Percentiles rank a stretch among this genome's conserved stretches.
Evolutionary conservation across 2,113 vertebrate genomes (phyloP).

Genomic region (Callocephalon fimbriatum): DNA sequence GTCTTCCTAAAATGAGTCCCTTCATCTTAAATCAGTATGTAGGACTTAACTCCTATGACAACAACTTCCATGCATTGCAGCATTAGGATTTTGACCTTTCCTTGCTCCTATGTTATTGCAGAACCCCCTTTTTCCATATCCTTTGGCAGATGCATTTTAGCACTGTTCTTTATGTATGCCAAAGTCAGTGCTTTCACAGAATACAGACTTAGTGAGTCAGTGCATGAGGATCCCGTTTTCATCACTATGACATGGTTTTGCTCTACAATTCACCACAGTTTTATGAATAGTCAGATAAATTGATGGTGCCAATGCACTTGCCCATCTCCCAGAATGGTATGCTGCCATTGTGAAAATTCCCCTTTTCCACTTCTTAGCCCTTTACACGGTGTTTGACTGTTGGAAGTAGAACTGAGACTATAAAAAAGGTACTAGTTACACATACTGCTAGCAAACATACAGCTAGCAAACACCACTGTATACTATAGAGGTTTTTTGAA

Average conservation of each 20-base stretch:
- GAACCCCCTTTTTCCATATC: neutral
- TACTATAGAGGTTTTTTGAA: neutral
- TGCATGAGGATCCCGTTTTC: neutral
- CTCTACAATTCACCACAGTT: neutral
- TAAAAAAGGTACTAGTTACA: neutral
- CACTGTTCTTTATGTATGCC: neutral
- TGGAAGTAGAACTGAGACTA: neutral
- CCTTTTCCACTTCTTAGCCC: neutral
- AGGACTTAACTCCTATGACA: neutral
- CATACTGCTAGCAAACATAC: neutral
- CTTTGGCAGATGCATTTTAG: neutral
- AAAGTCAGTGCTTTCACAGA: neutral
- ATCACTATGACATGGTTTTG: neutral
- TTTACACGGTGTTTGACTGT: neutral
- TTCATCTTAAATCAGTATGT: neutral
- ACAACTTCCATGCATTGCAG: neutral
- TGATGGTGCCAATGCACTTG: neutral
- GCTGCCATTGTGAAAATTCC: neutral
- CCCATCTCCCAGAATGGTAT: neutral
- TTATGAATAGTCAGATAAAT: neutral
- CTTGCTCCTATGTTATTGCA: neutral
- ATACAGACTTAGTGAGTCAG: neutral
- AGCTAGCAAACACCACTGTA: neutral
- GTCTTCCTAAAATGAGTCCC: neutral
- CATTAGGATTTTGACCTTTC: neutral